These are phyloP conservation scores for Deilephila elpenor DNA, from an alignment of 2,888 invertebrate genomes.

Conservation along the genomic window DNA sequence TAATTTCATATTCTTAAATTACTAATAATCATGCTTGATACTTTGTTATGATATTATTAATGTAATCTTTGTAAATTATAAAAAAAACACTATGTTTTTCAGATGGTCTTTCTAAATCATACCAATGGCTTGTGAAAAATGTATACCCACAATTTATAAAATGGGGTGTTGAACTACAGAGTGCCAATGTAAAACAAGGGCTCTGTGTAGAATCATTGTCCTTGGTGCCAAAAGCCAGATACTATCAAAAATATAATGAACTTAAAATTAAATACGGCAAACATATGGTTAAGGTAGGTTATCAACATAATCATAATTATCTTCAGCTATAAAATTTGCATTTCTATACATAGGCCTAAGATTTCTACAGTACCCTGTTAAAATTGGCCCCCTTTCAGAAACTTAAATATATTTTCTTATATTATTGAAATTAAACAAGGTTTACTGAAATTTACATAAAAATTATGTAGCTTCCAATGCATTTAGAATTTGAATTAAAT, in stretches of 20 bases:
- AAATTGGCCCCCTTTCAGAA: too few species aligned
- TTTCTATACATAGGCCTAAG: too few species aligned
- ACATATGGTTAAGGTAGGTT: constrained; percentile 86
- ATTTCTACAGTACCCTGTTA: too few species aligned
- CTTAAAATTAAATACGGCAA: constrained; percentile 92
- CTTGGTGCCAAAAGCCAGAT: constrained; percentile 87
- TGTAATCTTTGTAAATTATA: constrained; percentile 18
- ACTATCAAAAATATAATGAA: constrained; percentile 88
- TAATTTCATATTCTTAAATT: constrained; percentile 35
- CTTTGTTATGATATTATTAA: not conserved
- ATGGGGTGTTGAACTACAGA: constrained; percentile 82
- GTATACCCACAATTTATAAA: constrained; percentile 86
- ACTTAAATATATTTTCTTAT: too few species aligned
- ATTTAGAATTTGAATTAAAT: too few species aligned
- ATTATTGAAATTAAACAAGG: too few species aligned
- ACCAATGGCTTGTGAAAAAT: constrained; percentile 82
- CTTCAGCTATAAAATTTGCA: not conserved
- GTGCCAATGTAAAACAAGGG: constrained; percentile 41
- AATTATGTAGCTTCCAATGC: too few species aligned
- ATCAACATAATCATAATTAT: not conserved
- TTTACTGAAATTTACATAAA: too few species aligned
- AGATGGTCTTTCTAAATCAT: constrained; percentile 61
- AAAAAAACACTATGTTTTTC: constrained; percentile 36
- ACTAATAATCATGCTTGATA: not conserved
- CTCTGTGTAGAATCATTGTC: constrained; percentile 84